Evolutionary conservation across 2,113 vertebrate genomes (phyloP), one percentile per base, ranked within the genome.

Genomic region (Tyto alba): DNA sequence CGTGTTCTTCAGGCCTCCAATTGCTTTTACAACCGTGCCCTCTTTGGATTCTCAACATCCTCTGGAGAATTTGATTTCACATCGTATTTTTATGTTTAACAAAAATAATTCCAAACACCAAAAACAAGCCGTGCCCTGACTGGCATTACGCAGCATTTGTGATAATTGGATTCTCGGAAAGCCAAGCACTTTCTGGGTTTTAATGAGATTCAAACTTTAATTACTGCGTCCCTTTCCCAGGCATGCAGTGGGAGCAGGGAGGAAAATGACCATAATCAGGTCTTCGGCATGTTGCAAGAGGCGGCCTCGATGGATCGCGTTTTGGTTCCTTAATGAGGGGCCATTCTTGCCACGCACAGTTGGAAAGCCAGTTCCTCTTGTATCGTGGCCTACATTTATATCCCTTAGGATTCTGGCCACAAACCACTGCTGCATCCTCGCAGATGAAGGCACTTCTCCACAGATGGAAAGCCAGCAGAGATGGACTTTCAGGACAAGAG

Each of bases 131-230:
- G 11, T 95, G 94, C 86, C 90, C 96, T 57, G 93, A 72, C 94
- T 95, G 91, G 69, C 47, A 8, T 94, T 92, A 93, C 74, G 71
- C 85, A 89, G 91, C 45, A 41, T 92, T 92, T 92, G 91, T 89
- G 95, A 94, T 97, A 96, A 97, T 93, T 97, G 95, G 95, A 95
- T 93, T 95, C 96, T 95, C 94, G 79, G 96, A 89, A 93, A 97
- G 96, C 96, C 96, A 95, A 91, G 94, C 94, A 95, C 91, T 96
- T 96, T 91, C 84, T 89, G 89, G 34, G 59, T 53, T 95, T 91
- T 96, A 96, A 96, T 96, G 96, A 97, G 95, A 96, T 96, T 97
- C 94, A 87, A 64, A 95, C 91, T 91, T 94, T 97, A 97, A 97
- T 97, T 96, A 95, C 96, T 79, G 91, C 2, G 26, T 83, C 95